Evolutionary conservation across 2,797 vertebrate genomes (phyloP).

Genomic region (Phoeniculus purpureus): DNA sequence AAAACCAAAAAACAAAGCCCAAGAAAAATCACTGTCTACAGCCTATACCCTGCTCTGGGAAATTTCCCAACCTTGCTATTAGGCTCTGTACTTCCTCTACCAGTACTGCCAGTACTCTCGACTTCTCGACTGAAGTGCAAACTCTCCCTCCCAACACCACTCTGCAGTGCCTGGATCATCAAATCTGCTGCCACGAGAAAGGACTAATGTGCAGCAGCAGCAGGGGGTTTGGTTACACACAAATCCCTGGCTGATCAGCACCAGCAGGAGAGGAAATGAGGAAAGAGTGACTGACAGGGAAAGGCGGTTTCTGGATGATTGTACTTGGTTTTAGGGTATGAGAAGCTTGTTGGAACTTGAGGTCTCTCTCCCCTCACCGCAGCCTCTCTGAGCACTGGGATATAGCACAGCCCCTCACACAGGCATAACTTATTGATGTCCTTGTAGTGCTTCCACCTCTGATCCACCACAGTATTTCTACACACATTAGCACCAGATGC

Average conservation of each 20-base stretch:
- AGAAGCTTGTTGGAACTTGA: conserved; percentile 16
- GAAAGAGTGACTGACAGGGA: conserved; percentile 60
- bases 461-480: conserved; percentile 11
- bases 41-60: conserved; percentile 34
- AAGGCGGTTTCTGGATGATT: conserved; percentile 50
- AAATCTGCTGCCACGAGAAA: not conserved
- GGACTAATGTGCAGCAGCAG: conserved; percentile 41
- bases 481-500: conserved; percentile 59
- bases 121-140: not conserved
- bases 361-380: not conserved
- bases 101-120: not conserved
- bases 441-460: conserved; percentile 16
- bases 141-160: not conserved
- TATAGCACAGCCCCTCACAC: not conserved
- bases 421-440: not conserved
- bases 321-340: conserved; percentile 41
- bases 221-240: conserved; percentile 64
- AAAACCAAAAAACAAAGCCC: not conserved
- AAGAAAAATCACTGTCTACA: conserved; percentile 21
- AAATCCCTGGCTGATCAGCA: conserved; percentile 72
- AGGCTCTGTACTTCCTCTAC: conserved; percentile 39
- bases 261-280: conserved; percentile 69
- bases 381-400: conserved; percentile 17
- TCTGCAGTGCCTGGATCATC: conserved; percentile 16
- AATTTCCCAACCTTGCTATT: conserved; percentile 33